Percentiles rank a stretch among this genome's conserved stretches.
phyloP scores from a whole-genome alignment of 2,888 invertebrate species.

The Chirona hameri region DNA sequence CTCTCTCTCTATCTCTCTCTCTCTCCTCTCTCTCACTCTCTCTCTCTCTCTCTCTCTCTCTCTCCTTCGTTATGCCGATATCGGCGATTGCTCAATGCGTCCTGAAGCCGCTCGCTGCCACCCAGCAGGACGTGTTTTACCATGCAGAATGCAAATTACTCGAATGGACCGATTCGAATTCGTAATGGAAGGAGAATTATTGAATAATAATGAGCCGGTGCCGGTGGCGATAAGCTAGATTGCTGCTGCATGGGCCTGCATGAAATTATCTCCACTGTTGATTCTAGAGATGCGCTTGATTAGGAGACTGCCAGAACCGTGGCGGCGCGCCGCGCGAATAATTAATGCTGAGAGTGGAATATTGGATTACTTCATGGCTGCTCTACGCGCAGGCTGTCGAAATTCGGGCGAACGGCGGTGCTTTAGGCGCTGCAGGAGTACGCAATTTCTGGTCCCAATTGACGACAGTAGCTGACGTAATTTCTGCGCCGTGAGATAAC shows the following conservation, averaged over 20 bases:
- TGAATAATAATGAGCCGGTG: conserved; percentile 25
- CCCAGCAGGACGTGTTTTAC: not conserved
- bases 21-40: not conserved
- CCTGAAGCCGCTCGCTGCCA: not conserved
- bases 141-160: conserved; percentile 25
- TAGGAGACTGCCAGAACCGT: not conserved
- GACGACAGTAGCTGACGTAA: not conserved
- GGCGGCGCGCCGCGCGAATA: not conserved
- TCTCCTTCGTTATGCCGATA: not conserved
- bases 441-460: not conserved
- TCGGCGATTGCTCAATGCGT: not conserved
- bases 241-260: conserved; percentile 28
- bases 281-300: conserved; percentile 29
- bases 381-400: not conserved
- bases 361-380: conserved; percentile 28
- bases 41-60: not conserved
- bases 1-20: no score
- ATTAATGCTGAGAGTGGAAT: conserved; percentile 24
- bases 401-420: not conserved
- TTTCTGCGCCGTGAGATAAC: not conserved
- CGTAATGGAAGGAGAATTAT: conserved; percentile 28
- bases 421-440: not conserved
- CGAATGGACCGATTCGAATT: conserved; percentile 28
- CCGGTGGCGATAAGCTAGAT: conserved; percentile 26
- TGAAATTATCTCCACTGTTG: conserved; percentile 28